Base-by-base conservation (phyloP, 2,797 vertebrate genomes). In the Polyboroides typus region DNA sequence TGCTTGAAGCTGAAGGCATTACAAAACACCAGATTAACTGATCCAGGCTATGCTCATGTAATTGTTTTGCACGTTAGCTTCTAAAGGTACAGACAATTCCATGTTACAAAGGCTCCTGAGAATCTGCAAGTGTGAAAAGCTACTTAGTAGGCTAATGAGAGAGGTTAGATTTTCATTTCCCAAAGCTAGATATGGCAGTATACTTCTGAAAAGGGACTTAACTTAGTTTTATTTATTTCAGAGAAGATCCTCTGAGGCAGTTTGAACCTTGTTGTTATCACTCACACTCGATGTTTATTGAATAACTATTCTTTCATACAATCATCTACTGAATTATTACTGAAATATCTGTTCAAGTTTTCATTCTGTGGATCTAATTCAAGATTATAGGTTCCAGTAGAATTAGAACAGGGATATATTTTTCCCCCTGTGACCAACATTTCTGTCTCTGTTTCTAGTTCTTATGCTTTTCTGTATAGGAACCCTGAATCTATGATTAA, bases 281-380 rank as follows among this genome's bases (percentile, higher is more conserved):
- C 55, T 84, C 81, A 62, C n/a, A 42, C 23, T 91, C 58, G 75
- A 82, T 93, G 10, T 90, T 95, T 95, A 79, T 86, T 94, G 90
- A 87, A 81, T 26, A 67, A n/a, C 21, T 75, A 36, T 55, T 95
- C 44, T 94, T 93, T 79, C n/a, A 56, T 92, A 76, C 84, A 79
- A 55, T 42, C 11, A 62, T 73, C 47, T 40, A 40, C 70, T 7
- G 29, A 93, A 96, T 91, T 86, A 62, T 81, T 96, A 56, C 52
- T 55, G 83, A 94, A 95, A 89, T 92, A 72, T 66, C 72, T 90
- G 52, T 86, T 72, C 33, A 66, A 82, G 17, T 31, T 82, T 67
- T 40, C 78, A 31, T 86, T 87, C 72, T 93, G 55, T 96, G 70
- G 58, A 87, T 96, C 52, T 95, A 95, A 94, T 94, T 95, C 71